A percentile compares a stretch with the other conserved stretches of the same genome.
These are phyloP conservation scores for Cryptotis parvus DNA, from an alignment of 2,113 vertebrate species.

Conservation along the genomic window DNA sequence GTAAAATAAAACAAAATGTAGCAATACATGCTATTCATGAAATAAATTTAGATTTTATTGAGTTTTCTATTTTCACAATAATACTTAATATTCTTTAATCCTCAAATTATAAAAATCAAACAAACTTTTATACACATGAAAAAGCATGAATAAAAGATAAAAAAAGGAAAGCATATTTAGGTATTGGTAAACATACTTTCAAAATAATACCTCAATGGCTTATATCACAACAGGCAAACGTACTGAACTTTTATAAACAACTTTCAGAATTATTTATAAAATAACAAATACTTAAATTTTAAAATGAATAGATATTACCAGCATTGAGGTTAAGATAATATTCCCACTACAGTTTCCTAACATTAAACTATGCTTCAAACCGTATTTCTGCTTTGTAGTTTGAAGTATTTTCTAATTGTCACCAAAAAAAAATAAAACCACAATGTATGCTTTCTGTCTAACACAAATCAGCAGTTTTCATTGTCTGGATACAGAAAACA, in stretches of 20 bases:
- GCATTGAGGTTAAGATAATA: constrained; percentile 2
- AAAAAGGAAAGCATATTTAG: neutral
- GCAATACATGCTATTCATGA: neutral
- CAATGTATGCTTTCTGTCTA: neutral
- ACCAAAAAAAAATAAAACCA: constrained; percentile 19
- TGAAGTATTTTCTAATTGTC: constrained; percentile 8
- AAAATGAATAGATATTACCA: constrained; percentile 30
- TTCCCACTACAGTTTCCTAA: neutral
- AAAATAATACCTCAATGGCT: neutral
- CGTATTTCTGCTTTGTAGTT: neutral
- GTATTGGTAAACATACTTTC: constrained; percentile 30
- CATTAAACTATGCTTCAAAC: constrained; percentile 17
- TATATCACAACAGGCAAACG: constrained; percentile 12
- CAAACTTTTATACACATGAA: neutral
- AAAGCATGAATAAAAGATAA: neutral
- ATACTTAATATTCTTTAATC: constrained; percentile 12
- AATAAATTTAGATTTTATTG: neutral
- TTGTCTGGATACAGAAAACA: neutral
- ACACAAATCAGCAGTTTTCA: constrained; percentile 1
- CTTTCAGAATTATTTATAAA: neutral
- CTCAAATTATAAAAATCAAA: neutral
- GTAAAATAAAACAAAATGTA: constrained; percentile 5
- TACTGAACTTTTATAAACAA: neutral
- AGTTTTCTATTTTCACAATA: neutral
- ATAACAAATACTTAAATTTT: constrained; percentile 6